Base-by-base conservation (phyloP, 1,140 invertebrate species). In the Bilobella aurantiaca region DNA sequence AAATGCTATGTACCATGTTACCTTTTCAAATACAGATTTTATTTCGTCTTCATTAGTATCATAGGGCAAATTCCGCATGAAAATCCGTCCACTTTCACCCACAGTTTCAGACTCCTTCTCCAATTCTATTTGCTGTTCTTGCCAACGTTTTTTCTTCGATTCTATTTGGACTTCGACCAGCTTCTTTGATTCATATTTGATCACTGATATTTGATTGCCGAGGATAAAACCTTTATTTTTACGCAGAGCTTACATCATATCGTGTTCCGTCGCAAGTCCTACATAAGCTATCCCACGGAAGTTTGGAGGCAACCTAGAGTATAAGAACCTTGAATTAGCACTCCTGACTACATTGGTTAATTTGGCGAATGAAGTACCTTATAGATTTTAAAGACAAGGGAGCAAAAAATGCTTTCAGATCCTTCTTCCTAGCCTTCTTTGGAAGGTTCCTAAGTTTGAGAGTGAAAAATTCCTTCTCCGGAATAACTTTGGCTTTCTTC, bases 41-140 rank as follows among this genome's bases (percentile, higher is more conserved):
- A 99, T 75, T 73, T 97, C 91, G 68, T 91, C 86, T 79, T 98
- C 93, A 1, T 86, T 94, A 2, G 86, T 85, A 1, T 86, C 84
- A 76, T 96, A 99, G 0, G 91, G 78, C 21, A 99, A 79, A 82
- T 99, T 99, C 69, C 96, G 81, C 12, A 98, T 81, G 83, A 95
- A 99, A 70, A 99, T 88, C 69, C 89, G 84, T 1, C 96, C 96
- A 73, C 93, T 93, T 77, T 93, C 91, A 1, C 85, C 88, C 63
- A 95, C 88, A 66, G 81, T 83, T 77, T 94, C 91, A 5, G 59
- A 37, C 77, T 89, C 88, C 73, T 85, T 83, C 74, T 85, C 84
- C 5, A 88, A 73, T 27, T 80, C 77, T 42, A 87, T 82, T 74
- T 85, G 81, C 78, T 89, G 89, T 71, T 82, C 82, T 73, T 83